Percentiles rank a stretch among this genome's conserved stretches.
phyloP scores from a whole-genome alignment of 1,140 invertebrate species.

The Cherax quadricarinatus region DNA sequence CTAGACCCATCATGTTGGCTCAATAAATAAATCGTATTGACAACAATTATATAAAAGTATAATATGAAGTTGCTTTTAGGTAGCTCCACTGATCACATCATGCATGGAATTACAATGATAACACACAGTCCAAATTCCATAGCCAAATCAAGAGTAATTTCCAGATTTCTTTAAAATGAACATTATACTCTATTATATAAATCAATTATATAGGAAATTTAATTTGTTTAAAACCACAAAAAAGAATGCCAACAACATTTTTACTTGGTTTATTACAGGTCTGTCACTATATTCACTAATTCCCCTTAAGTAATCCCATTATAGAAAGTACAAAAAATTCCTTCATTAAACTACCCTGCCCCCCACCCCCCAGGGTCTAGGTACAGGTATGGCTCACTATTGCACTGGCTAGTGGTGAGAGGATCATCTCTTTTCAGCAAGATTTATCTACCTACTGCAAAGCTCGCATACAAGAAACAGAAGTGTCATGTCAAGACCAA shows the following conservation, averaged over 20 bases:
- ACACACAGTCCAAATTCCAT: slow-evolving; percentile 17
- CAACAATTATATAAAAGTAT: neutral
- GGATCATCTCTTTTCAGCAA: neutral
- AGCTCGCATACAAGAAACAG: neutral
- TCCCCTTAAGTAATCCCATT: slow-evolving; percentile 7
- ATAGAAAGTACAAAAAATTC: slow-evolving; percentile 40
- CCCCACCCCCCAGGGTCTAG: neutral
- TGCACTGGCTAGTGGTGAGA: slow-evolving; percentile 30
- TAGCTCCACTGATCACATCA: slow-evolving; percentile 21
- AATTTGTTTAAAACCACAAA: neutral
- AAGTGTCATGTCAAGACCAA: neutral
- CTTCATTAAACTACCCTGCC: slow-evolving; percentile 26
- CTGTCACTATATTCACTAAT: slow-evolving; percentile 1
- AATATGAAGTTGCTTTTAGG: neutral
- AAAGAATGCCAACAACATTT: slow-evolving; percentile 10
- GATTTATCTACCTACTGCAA: slow-evolving; percentile 6
- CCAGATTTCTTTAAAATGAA: neutral
- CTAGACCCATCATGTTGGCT: neutral
- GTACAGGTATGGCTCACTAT: slow-evolving; percentile 26
- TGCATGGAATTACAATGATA: slow-evolving; percentile 26
- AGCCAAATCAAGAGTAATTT: neutral
- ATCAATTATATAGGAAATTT: neutral
- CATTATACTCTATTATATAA: neutral
- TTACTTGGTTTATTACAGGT: neutral
- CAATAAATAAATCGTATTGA: neutral